phyloP scores from a whole-genome alignment of 2,797 vertebrate genomes.

The Atherinosoma microstoma region DNA sequence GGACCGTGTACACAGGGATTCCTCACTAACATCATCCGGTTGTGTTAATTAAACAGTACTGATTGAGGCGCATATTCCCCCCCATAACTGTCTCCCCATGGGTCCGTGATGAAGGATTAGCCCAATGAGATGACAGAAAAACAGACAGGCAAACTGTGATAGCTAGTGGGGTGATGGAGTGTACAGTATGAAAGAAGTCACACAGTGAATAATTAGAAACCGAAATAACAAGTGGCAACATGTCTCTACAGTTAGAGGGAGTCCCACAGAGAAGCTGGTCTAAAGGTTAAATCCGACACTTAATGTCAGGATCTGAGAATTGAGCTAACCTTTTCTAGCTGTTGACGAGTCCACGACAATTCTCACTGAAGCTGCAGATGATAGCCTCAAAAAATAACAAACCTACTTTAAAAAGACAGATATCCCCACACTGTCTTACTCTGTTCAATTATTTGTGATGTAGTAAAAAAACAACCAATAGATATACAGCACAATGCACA shows the following conservation, averaged over 20 bases:
- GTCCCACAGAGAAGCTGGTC: constrained; percentile 29
- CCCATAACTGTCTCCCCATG: constrained; percentile 67
- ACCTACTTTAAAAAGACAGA: constrained; percentile 3
- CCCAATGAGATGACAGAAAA: constrained; percentile 50
- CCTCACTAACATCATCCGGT: constrained; percentile 73
- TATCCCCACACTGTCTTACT: background rate
- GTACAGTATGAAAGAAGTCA: constrained; percentile 13
- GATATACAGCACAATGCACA: background rate
- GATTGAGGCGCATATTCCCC: constrained; percentile 74
- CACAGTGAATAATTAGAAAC: constrained; percentile 43
- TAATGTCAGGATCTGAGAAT: constrained; percentile 51
- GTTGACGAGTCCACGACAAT: constrained; percentile 4
- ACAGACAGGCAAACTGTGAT: constrained; percentile 43
- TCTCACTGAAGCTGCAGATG: constrained; percentile 13
- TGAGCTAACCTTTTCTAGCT: constrained; percentile 59
- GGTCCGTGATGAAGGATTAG: constrained; percentile 53
- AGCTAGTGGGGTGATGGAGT: constrained; percentile 31
- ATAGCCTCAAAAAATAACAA: constrained; percentile 2
- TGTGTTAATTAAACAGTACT: constrained; percentile 81
- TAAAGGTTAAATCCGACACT: constrained; percentile 70
- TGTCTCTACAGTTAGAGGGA: constrained; percentile 38
- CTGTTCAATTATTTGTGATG: too few relatives aligned
- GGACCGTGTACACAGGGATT: constrained; percentile 45
- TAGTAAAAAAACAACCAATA: too few relatives aligned
- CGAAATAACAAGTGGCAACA: constrained; percentile 38